Base-by-base conservation (phyloP, 2,797 vertebrate genomes). In the Halcyon smyrnensis region DNA sequence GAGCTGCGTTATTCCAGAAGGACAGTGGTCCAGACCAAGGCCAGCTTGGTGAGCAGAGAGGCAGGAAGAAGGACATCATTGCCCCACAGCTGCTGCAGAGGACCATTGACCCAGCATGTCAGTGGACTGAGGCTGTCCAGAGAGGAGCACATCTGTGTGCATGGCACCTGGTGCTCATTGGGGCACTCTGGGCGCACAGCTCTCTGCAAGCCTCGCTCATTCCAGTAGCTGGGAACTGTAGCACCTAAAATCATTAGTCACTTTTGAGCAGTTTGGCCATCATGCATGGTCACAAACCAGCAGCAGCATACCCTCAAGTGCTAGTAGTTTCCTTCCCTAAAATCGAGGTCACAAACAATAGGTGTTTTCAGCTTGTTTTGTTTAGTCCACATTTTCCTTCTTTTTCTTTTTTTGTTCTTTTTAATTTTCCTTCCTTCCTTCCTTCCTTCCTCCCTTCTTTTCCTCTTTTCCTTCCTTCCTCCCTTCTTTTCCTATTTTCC, bases 61-160 rank as follows among this genome's bases (percentile, higher is more conserved):
- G 20, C 15, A 57, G 34, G 36, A 94, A 30, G 19, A 21, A 46
- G 45, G 57, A 51, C 39, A 27, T 10, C 5, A 5, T 13, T 3
- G 3, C 11, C 25, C 23, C 2, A 1, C 32, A 70, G 46, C 32
- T 76, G 36, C 34, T 45, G 24, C 15, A 30, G 43, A 57, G 8
- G 15, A 13, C 15, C 8, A 6, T 10, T 0, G 2, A 12, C 18
- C 19, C 34, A 68, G 30, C 14, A 32, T 43, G 27, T 4, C 4
- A 3, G 36, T 30, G 17, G 12, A 43, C 30, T 0, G 2, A 27
- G 32, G 32, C n/a, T 67, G 19, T 28, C 45, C 48, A 64, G 50
- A 56, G 21, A 27, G 46, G 28, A 62, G 17, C 2, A 15, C 20
- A 48, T 50, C 25, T 63, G 36, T 27, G 5, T 0, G 0, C 0